Evolutionary conservation across 1,140 invertebrate species (phyloP), one percentile per base, ranked within the genome.

Genomic region (Pseudachorutes palmiensis): DNA sequence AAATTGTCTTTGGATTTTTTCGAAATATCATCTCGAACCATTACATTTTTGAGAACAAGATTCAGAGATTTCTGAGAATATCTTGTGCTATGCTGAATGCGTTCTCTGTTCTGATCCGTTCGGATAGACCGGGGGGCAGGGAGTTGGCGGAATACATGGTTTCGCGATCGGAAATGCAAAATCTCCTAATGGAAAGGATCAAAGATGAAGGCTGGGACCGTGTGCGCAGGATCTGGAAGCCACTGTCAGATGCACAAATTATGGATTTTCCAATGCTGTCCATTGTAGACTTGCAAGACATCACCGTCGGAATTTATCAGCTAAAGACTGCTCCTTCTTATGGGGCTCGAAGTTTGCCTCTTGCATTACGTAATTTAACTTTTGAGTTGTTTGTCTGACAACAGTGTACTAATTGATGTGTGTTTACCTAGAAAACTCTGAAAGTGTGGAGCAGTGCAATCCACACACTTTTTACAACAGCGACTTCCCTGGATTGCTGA

Each of bases 1-100:
- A n/a, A n/a, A n/a, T n/a, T n/a, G n/a, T n/a, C 1, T 71, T 64
- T n/a, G 31, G 36, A 29, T 68, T 71, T 28, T 64, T 68, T n/a
- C 29, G 33, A 0, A 3, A 24, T 3, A 22, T 32, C 9, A 55
- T 55, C 24, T 24, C 51, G 3, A n/a, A n/a, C 14, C 5, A 3
- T 26, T 55, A 55, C 51, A 9, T 55, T 5, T 5, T 5, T 14
- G 24, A 55, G 9, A 24, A 26, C 14, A 55, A 55, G 51, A 9
- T 55, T 3, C 5, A 14, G 3, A 14, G 24, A 5, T 14, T 55
- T 9, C 41, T 59, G 2, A 14, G 26, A 3, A 45, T 65, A 26
- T 22, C 41, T 1, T 65, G 63, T 31, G 68, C 68, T 12, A 26
- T 69, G 1, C 24, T 57, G 1, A 65, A 69, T 65, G n/a, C 19